Conservation (phyloP, 2,113 vertebrate species). For the Seriola quinqueradiata region DNA sequence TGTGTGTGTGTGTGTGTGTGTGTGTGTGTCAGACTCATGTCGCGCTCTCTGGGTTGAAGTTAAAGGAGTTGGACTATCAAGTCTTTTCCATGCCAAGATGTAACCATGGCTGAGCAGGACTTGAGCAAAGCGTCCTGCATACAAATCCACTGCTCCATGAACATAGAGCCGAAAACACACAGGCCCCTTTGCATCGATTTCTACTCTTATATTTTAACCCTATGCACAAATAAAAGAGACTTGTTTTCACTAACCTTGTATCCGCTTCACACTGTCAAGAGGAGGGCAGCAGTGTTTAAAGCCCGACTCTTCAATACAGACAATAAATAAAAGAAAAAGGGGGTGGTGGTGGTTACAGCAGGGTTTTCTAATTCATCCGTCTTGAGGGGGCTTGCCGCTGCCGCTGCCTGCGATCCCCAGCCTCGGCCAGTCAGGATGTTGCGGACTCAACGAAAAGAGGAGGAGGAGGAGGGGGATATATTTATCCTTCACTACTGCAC, state of each 20-base stretch:
- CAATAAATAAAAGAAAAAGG: slow-evolving; percentile 44
- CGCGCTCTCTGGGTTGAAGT: slow-evolving; percentile 51
- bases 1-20: neutral
- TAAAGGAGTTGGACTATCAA: slow-evolving; percentile 59
- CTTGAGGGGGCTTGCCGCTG: slow-evolving; percentile 73
- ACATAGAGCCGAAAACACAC: slow-evolving; percentile 16
- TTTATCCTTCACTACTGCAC: slow-evolving; percentile 82
- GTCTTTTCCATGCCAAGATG: slow-evolving; percentile 49
- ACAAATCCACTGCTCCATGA: slow-evolving; percentile 49
- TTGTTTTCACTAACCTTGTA: slow-evolving; percentile 82
- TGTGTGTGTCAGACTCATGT: slow-evolving; percentile 15
- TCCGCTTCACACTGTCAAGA: slow-evolving; percentile 71
- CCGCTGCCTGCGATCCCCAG: slow-evolving; percentile 76
- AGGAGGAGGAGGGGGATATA: slow-evolving; percentile 74
- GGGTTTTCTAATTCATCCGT: slow-evolving; percentile 82
- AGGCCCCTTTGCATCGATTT: neutral
- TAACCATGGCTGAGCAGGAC: slow-evolving; percentile 55
- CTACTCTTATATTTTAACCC: slow-evolving; percentile 6
- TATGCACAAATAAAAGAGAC: slow-evolving; percentile 15
- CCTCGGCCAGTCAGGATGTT: slow-evolving; percentile 82
- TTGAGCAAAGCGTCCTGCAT: slow-evolving; percentile 69
- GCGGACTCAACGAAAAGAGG: slow-evolving; percentile 69
- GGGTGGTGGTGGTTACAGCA: slow-evolving; percentile 46
- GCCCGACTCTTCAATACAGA: slow-evolving; percentile 51
- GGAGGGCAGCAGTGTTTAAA: slow-evolving; percentile 48